Base-by-base conservation (phyloP, 2,797 vertebrate species). In the Hemitrygon akajei region DNA sequence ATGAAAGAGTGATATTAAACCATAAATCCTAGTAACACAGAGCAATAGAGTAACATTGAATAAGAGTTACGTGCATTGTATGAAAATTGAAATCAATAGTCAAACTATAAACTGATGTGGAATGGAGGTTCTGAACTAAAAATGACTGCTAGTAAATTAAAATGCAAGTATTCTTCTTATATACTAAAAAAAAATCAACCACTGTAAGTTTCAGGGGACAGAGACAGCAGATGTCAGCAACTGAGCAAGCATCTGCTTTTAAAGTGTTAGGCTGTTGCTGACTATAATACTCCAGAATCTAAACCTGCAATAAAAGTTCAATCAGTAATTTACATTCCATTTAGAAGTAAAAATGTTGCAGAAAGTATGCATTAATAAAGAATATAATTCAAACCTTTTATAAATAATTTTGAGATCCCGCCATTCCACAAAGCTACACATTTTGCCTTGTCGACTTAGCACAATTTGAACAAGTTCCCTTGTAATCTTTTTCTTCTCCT, bases 401-500 rank as follows among this genome's bases (percentile, higher is more conserved):
- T 99, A 99, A 96, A 99, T 98, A 95, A 99, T 97, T 96, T 99
- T 99, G 93, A 99, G 96, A 95, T 99, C 99, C 96, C 97, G 98
- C 99, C 98, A 99, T 96, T 99, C 97, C 95, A 99, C 94, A 96
- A 99, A 99, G 96, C 99, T 99, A 95, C 98, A 98, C 79, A 97
- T 97, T 95, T 97, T 98, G 18, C 98, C 98, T 95, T 97, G 97
- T 94, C 98, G 97, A 94, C 98, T 96, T 94, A 99, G 96, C 96
- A 99, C 96, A 95, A 98, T 96, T 95, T 97, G 96, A 94, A 98
- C 97, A 96, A 99, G 98, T 95, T 99, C 98, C 94, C 98, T 97
- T 94, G 97, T 96, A 94, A 99, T 98, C 97, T 98, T 99, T 95
- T 98, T 99, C 96, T 97, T 98, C 94, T 99, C 99, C 58, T 98